These are phyloP conservation scores for Oscheius sp. DNA, from an alignment of 1,140 invertebrate species.

Conservation along the genomic window DNA sequence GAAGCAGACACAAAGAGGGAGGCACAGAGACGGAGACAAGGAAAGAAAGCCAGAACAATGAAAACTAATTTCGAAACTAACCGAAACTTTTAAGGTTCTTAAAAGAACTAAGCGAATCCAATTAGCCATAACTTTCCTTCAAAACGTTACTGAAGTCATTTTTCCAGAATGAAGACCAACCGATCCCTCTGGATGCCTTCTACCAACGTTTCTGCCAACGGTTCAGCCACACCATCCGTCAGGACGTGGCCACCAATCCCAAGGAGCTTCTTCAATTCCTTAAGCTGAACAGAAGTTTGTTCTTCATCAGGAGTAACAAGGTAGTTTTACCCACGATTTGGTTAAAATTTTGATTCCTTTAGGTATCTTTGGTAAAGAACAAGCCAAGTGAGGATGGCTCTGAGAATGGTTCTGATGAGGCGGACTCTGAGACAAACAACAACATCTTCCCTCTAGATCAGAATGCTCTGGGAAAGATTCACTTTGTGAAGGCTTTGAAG, in stretches of 20 bases:
- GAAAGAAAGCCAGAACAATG: no score
- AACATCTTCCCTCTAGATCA: slow-evolving; percentile 56
- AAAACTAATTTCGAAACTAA: no score
- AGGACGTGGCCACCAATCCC: slow-evolving; percentile 61
- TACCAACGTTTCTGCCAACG: slow-evolving; percentile 59
- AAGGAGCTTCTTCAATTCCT: slow-evolving; percentile 60
- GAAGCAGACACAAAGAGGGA: no score
- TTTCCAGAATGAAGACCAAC: slow-evolving; percentile 56
- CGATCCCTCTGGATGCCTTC: slow-evolving; percentile 59
- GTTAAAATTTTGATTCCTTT: background rate
- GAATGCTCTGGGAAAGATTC: slow-evolving; percentile 53
- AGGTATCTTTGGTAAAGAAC: slow-evolving; percentile 55
- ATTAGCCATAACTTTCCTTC: no score
- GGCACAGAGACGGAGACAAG: no score
- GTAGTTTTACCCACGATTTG: slow-evolving; percentile 15
- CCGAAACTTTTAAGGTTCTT: no score
- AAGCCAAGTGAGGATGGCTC: slow-evolving; percentile 55
- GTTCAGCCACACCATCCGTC: slow-evolving; percentile 56
- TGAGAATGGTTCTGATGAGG: slow-evolving; percentile 59
- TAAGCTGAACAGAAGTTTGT: slow-evolving; percentile 56
- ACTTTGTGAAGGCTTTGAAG: slow-evolving; percentile 56
- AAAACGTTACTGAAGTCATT: background rate
- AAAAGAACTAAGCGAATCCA: no score
- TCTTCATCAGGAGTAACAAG: slow-evolving; percentile 61
- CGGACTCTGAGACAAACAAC: slow-evolving; percentile 46